These are phyloP conservation scores for Peromyscus eremicus DNA, from an alignment of 2,797 vertebrate species.

Conservation along the genomic window DNA sequence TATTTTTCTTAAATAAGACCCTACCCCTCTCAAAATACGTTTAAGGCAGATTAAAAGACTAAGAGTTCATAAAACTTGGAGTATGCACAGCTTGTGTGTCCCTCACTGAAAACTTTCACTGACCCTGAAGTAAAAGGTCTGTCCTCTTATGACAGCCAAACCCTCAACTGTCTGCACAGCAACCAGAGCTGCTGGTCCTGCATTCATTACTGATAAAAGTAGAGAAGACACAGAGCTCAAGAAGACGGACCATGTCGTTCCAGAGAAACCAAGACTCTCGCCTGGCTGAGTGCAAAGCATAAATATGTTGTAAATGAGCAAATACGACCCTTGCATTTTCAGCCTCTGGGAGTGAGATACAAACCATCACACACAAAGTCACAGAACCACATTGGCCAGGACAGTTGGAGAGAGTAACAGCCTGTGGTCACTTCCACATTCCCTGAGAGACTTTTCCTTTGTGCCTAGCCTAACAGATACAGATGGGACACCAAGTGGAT, in stretches of 20 bases:
- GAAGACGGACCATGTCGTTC: background rate
- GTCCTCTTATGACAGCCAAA: background rate
- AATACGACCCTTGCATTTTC: background rate
- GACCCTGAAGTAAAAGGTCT: background rate
- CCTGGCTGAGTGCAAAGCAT: background rate
- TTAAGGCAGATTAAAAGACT: background rate
- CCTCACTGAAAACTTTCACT: background rate
- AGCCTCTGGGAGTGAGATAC: background rate
- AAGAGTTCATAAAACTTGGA: background rate
- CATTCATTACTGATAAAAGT: rapidly evolving
- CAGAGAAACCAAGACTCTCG: background rate
- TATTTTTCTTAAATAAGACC: background rate
- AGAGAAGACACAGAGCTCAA: background rate
- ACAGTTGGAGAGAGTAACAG: too few relatives aligned
- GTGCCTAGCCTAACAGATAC: background rate
- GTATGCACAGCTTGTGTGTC: background rate
- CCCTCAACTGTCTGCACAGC: background rate
- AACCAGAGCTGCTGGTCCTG: background rate
- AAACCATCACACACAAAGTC: background rate
- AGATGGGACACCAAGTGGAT: rapidly evolving
- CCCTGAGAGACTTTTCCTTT: background rate
- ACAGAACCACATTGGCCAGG: background rate
- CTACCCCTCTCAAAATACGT: background rate
- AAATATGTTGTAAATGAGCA: background rate
- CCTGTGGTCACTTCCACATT: background rate